phyloP scores from a whole-genome alignment of 2,888 invertebrate genomes.

The Sepioteuthis lessoniana region DNA sequence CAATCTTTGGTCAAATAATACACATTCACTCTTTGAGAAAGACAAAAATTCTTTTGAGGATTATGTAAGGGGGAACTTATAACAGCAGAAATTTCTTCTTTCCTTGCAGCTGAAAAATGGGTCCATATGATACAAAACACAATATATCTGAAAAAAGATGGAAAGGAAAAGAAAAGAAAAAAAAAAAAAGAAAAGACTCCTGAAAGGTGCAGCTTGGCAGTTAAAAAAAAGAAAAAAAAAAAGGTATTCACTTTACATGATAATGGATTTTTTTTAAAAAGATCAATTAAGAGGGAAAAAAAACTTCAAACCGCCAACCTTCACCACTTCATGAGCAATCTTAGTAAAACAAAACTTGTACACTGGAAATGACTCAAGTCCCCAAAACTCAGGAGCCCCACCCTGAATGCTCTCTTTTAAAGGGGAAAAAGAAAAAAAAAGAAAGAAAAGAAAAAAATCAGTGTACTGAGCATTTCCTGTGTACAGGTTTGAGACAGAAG shows the following conservation, averaged over 20 bases:
- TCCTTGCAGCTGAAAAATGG: too few relatives aligned
- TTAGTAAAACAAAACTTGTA: conserved; percentile 12
- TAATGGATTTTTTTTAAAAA: too few relatives aligned
- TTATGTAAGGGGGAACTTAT: too few relatives aligned
- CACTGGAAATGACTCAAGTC: neutral
- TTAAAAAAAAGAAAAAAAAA: neutral
- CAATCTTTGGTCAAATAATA: too few relatives aligned
- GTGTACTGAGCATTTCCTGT: neutral
- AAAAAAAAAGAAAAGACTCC: neutral
- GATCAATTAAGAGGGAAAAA: neutral
- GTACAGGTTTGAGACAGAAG: neutral
- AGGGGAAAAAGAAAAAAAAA: neutral
- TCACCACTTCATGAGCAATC: neutral
- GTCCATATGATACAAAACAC: too few relatives aligned
- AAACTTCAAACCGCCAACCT: neutral
- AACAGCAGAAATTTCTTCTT: too few relatives aligned
- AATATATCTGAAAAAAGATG: too few relatives aligned
- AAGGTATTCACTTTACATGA: too few relatives aligned
- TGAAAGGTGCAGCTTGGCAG: neutral
- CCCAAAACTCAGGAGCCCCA: neutral
- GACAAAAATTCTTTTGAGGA: too few relatives aligned
- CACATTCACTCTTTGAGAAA: too few relatives aligned
- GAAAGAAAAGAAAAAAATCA: too few relatives aligned
- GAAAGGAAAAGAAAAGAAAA: neutral
- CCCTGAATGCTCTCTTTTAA: neutral